Percentiles rank a stretch among this genome's conserved stretches.
phyloP scores from a whole-genome alignment of 2,888 invertebrate genomes.

The Pteria penguin region DNA sequence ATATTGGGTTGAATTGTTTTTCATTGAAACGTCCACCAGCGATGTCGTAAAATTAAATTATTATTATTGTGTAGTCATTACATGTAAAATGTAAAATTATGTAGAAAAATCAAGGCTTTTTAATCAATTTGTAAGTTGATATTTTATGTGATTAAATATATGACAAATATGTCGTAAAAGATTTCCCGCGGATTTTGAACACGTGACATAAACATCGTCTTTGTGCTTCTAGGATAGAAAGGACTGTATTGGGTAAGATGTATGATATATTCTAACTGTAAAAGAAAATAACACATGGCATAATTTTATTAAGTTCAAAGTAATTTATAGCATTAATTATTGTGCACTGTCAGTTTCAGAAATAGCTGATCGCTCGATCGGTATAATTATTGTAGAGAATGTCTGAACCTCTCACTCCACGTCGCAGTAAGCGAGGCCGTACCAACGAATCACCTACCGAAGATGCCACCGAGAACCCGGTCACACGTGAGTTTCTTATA shows the following conservation, averaged over 20 bases:
- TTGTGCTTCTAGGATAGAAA: background rate
- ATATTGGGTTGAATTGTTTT: too few relatives aligned
- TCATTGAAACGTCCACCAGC: too few relatives aligned
- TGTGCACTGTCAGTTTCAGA: background rate
- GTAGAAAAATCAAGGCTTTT: too few relatives aligned
- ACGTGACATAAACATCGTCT: slow-evolving; percentile 52
- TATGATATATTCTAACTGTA: too few relatives aligned
- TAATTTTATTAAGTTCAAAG: background rate
- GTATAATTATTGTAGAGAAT: slow-evolving; percentile 34
- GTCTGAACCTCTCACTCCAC: slow-evolving; percentile 65
- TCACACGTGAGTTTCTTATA: slow-evolving; percentile 59
- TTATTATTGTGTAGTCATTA: too few relatives aligned
- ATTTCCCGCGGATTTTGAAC: slow-evolving; percentile 60
- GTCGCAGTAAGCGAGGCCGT: slow-evolving; percentile 67
- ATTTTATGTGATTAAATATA: background rate
- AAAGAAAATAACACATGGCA: too few relatives aligned
- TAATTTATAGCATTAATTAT: background rate
- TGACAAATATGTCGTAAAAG: slow-evolving; percentile 4
- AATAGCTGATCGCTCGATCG: background rate
- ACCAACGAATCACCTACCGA: slow-evolving; percentile 63
- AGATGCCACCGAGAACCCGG: slow-evolving; percentile 44
- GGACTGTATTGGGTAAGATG: too few relatives aligned
- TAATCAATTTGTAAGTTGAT: too few relatives aligned
- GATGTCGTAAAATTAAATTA: too few relatives aligned
- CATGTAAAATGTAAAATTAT: too few relatives aligned